Evolutionary conservation across 2,888 invertebrate genomes (phyloP), one percentile per base, ranked within the genome.

Genomic region (Hemithea aestivaria): DNA sequence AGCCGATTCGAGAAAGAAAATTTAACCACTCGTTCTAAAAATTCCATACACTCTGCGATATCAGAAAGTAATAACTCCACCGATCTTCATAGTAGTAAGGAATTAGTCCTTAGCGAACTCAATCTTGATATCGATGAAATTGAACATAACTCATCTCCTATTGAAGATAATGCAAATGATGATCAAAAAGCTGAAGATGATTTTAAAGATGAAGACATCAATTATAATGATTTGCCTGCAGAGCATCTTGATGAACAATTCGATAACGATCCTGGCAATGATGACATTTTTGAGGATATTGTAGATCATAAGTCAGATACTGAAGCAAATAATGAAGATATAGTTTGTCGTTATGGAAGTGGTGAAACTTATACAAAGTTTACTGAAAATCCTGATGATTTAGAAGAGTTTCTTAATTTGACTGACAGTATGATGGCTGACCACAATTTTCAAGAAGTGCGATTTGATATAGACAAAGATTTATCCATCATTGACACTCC

Each of bases 321-420:
- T 27, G 60, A 62, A 25, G 52, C 53, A 8, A 53, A 59, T 10
- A 46, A 52, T 26, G 64, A 56, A 33, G 59, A 66, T 30, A 58
- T 68, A 26, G 60, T 66, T 26, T 66, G 73, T 51, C 73, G 82
- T 23, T 73, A 78, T 44, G 81, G 83, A 1, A 87, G 85, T 54
- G 77, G 85, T 25, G 83, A 83, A 30, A 85, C 87, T 9, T 87
- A 87, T 34, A 87, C 87, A 21, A 87, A 87, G 59, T 83, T 81
- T 43, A 76, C 79, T 6, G 83, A 82, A 54, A 67, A 81, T 45
- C 69, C 83, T 4, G 66, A 65, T 7, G 80, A 82, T 51, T 68
- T 87, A 47, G 79, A 84, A 48, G 87, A 87, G 57, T 87, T 87
- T 52, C 70, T 85, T 35, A 74, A 60, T 41, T 51, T 85, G 26